Evolutionary conservation across 2,797 vertebrate genomes (phyloP).

Genomic region (Liasis olivaceus): DNA sequence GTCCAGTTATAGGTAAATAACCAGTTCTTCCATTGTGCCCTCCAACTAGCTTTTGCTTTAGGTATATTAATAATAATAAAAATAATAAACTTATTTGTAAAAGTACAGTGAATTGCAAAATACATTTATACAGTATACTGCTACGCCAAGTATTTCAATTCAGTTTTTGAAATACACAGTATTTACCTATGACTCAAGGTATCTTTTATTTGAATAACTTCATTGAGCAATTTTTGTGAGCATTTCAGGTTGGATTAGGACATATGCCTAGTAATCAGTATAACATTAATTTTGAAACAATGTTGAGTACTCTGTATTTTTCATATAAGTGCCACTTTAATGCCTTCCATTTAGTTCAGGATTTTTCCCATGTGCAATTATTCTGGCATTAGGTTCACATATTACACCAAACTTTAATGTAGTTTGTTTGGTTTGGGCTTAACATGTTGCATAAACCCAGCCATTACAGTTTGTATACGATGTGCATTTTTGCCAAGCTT

Average conservation of each 20-base stretch:
- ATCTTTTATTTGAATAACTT: background rate
- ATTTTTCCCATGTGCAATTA: background rate
- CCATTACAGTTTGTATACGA: background rate
- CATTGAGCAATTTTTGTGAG: background rate
- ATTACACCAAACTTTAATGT: background rate
- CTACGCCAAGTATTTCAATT: background rate
- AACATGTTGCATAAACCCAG: background rate
- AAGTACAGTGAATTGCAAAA: background rate
- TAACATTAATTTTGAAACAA: background rate
- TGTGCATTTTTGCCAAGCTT: background rate
- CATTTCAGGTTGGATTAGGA: background rate
- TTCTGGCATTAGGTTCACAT: background rate
- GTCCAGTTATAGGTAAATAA: background rate
- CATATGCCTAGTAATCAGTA: background rate
- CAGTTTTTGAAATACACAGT: background rate
- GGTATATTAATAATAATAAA: background rate
- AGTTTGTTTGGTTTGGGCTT: background rate
- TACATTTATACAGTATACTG: background rate
- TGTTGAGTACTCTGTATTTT: slow-evolving; percentile 13
- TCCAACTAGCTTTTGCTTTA: background rate
- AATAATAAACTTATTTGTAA: background rate
- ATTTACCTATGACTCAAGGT: background rate
- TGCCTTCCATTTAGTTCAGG: background rate
- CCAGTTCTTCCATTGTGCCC: background rate
- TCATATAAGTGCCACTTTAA: background rate